phyloP scores from a whole-genome alignment of 2,888 invertebrate genomes.

The Gisinianus flammeolus region DNA sequence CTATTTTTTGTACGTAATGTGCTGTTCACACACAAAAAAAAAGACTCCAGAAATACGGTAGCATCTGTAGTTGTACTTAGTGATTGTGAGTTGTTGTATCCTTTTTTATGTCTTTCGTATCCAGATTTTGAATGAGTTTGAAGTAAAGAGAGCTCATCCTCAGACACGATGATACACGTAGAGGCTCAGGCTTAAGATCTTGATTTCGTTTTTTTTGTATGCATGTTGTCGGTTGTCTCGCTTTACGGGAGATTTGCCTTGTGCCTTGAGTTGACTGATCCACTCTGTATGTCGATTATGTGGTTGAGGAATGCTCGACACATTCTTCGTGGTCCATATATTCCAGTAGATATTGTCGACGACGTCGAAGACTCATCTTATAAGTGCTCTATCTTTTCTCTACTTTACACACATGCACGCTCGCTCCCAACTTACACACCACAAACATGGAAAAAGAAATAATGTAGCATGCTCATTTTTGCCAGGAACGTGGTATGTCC shows the following conservation, averaged over 20 bases:
- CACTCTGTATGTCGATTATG: conserved; percentile 44
- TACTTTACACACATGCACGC: not conserved
- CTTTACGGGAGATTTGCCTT: conserved; percentile 29
- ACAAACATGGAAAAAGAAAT: not conserved
- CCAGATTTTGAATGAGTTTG: not conserved
- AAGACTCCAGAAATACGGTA: not conserved
- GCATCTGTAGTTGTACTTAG: not conserved
- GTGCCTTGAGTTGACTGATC: conserved; percentile 43
- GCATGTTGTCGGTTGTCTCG: conserved; percentile 3
- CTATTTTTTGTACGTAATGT: not conserved
- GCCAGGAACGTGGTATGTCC: no score
- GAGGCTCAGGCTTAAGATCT: not conserved
- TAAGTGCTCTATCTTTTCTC: not conserved
- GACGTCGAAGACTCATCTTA: conserved; percentile 2
- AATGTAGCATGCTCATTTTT: not conserved
- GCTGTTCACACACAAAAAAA: no score
- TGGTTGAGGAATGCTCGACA: conserved; percentile 34
- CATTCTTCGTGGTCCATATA: conserved; percentile 42
- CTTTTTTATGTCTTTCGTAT: not conserved
- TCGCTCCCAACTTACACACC: not conserved
- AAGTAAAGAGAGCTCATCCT: not conserved
- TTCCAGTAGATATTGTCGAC: conserved; percentile 35
- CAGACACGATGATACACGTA: no score
- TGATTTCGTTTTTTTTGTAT: not conserved
- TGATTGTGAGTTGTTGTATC: no score